phyloP scores from a whole-genome alignment of 2,888 invertebrate genomes.

The Pherbina coryleti region DNA sequence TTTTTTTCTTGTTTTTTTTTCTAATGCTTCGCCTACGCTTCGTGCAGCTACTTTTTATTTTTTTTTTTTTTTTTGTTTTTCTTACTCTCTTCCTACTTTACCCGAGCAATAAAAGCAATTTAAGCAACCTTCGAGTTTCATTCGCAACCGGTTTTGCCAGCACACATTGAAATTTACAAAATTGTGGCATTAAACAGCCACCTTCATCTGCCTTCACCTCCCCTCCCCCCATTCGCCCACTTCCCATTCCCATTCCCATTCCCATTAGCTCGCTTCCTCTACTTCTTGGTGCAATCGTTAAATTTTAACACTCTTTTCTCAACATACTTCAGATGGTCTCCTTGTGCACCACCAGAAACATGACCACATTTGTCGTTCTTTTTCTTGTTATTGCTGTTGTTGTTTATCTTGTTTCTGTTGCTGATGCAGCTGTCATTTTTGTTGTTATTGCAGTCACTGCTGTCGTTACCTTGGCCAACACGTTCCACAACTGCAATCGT shows the following conservation, averaged over 20 bases:
- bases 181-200: neutral
- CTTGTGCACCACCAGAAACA: too few species aligned
- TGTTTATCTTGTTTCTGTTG: neutral
- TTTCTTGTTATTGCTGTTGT: neutral
- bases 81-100: neutral
- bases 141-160: neutral
- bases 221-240: neutral
- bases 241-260: neutral
- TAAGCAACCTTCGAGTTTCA: neutral
- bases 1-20: neutral
- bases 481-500: slow-evolving; percentile 30
- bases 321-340: too few species aligned
- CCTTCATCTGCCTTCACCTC: neutral
- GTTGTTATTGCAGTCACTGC: neutral
- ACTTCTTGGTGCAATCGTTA: neutral
- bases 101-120: neutral
- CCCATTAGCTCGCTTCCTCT: neutral
- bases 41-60: too few species aligned
- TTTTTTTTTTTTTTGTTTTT: neutral
- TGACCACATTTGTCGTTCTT: neutral
- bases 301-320: slow-evolving; percentile 1
- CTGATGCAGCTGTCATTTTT: neutral
- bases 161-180: neutral
- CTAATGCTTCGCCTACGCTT: neutral
- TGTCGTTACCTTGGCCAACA: slow-evolving; percentile 12